These are phyloP conservation scores for Tetraneura akinire DNA, from an alignment of 1,140 invertebrate species.

Conservation along the genomic window DNA sequence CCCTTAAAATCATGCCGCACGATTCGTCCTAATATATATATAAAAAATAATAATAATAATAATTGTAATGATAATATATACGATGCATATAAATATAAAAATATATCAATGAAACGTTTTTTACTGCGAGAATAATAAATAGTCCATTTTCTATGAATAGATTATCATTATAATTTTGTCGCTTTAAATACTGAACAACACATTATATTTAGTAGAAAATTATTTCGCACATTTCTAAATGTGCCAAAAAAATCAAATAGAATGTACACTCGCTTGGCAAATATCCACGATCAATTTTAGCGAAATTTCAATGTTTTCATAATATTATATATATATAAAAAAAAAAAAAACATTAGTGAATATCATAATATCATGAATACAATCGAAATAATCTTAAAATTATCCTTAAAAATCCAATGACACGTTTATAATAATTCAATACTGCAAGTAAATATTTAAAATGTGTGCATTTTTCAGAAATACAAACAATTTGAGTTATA, in stretches of 20 bases:
- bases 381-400: not conserved
- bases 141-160: constrained; percentile 30
- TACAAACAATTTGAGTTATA: too few species aligned
- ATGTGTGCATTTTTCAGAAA: too few species aligned
- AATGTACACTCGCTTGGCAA: not conserved
- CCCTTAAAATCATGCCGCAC: not conserved
- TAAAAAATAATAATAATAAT: not conserved
- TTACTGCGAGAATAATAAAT: constrained; percentile 6
- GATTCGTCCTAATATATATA: not conserved
- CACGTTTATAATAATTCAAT: not conserved
- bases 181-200: not conserved
- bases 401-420: not conserved
- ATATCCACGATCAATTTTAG: not conserved
- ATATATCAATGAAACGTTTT: not conserved
- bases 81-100: not conserved
- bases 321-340: too few species aligned
- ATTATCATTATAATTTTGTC: constrained; percentile 4
- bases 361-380: not conserved
- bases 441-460: not conserved
- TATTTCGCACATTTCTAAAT: not conserved
- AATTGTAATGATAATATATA: not conserved
- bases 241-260: constrained; percentile 11
- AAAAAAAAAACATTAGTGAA: not conserved
- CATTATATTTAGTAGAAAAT: not conserved
- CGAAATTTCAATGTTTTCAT: not conserved